These are phyloP conservation scores for Pocillopora damicornis DNA, from an alignment of 64 coral and sea anemone species.

Conservation along the genomic window DNA sequence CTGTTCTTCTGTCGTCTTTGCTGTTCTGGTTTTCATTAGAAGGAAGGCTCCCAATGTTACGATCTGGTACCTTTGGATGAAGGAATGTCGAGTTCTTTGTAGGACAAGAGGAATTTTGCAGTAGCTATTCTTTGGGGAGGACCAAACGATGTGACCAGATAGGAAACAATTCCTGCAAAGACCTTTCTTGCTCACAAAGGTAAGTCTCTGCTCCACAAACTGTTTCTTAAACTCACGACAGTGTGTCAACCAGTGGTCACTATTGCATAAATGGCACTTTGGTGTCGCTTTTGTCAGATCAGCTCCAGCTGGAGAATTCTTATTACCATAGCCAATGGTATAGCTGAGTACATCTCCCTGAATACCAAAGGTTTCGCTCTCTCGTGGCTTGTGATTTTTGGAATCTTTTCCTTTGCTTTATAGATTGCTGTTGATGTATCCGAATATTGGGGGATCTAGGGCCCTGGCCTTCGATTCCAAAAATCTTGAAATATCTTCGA, in stretches of 20 bases:
- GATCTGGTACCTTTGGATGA: background rate
- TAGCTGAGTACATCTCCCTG: background rate
- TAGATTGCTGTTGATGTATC: background rate
- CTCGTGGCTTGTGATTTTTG: background rate
- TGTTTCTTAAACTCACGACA: constrained; percentile 41
- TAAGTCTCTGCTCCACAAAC: constrained; percentile 8
- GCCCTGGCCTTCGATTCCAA: constrained; percentile 24
- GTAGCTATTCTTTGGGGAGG: constrained; percentile 47
- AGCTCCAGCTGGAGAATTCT: background rate
- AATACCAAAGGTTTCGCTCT: background rate
- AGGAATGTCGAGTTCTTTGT: constrained; percentile 55
- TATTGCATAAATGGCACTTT: constrained; percentile 23
- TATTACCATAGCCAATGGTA: background rate
- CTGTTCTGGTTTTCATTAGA: background rate
- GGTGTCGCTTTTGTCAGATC: background rate
- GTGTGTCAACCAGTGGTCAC: constrained; percentile 42
- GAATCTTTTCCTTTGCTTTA: background rate
- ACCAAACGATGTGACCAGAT: constrained; percentile 14
- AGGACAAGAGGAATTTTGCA: constrained; percentile 42
- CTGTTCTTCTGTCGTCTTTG: background rate
- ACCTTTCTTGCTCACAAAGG: constrained; percentile 23
- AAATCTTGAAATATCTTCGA: constrained; percentile 9
- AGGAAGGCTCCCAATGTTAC: background rate
- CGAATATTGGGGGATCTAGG: constrained; percentile 24
- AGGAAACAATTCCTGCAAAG: constrained; percentile 57